These are phyloP conservation scores for Pycnomerus fuliginosus DNA, from an alignment of 2,888 invertebrate genomes.

Conservation along the genomic window DNA sequence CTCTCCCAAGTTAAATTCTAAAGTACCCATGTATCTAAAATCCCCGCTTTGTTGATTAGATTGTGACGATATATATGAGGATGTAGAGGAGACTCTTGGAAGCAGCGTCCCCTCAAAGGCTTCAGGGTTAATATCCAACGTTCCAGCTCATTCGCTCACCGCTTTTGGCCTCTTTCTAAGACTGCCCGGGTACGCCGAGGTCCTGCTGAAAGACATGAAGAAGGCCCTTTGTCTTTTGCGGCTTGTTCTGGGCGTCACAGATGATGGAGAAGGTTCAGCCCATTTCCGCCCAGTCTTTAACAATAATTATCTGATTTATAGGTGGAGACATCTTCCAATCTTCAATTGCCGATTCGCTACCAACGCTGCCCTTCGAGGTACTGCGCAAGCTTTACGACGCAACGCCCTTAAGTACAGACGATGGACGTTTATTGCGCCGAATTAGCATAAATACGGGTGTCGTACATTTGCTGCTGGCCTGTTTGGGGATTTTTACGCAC, in stretches of 20 bases:
- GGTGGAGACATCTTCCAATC: conserved; percentile 70
- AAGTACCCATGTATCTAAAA: not conserved
- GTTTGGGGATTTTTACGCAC: conserved; percentile 86
- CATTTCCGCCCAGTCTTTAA: not conserved
- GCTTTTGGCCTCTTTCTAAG: conserved; percentile 88
- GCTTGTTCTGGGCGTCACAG: conserved; percentile 85
- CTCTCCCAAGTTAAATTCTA: no score
- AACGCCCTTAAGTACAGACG: conserved; percentile 72
- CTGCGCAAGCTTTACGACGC: conserved; percentile 75
- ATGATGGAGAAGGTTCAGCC: conserved; percentile 80
- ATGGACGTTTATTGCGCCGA: conserved; percentile 71
- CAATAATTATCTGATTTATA: conserved; percentile 28
- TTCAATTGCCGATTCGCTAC: conserved; percentile 65
- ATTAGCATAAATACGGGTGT: conserved; percentile 84
- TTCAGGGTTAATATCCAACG: conserved; percentile 59
- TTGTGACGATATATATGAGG: conserved; percentile 64
- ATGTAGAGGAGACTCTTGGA: conserved; percentile 58
- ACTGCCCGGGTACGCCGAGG: conserved; percentile 88
- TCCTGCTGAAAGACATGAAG: conserved; percentile 78
- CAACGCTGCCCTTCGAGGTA: conserved; percentile 78
- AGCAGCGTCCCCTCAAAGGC: conserved; percentile 55
- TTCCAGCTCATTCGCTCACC: conserved; percentile 87
- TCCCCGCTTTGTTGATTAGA: conserved; percentile 40
- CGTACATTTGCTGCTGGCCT: conserved; percentile 80
- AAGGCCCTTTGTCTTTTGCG: conserved; percentile 84